A percentile compares a stretch with the other conserved stretches of the same genome.
Conservation (phyloP, 1,140 invertebrate genomes). For the Lutraria rhynchaena region DNA sequence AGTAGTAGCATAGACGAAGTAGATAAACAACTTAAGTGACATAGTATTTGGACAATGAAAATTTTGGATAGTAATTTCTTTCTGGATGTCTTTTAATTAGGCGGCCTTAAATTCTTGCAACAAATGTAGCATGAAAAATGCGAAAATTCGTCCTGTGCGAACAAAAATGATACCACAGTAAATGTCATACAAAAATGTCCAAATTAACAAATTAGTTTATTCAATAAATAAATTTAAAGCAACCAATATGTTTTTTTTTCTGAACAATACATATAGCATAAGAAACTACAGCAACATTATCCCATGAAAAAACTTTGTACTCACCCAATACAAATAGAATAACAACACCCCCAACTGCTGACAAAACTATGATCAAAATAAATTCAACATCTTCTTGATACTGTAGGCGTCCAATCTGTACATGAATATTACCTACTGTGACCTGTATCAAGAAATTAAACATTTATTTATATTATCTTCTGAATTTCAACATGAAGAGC, state of each 20-base stretch:
- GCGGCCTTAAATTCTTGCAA: too few species aligned
- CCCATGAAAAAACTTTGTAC: background rate
- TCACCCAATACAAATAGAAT: constrained; percentile 19
- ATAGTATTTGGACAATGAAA: too few species aligned
- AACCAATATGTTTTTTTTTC: too few species aligned
- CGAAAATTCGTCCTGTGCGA: too few species aligned
- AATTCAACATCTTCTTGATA: constrained; percentile 6
- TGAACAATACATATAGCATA: background rate
- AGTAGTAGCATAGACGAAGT: too few species aligned
- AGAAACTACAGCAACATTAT: background rate
- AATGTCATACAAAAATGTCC: background rate
- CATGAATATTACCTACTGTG: constrained; percentile 8
- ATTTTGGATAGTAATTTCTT: too few species aligned
- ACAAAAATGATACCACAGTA: background rate
- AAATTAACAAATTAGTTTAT: background rate
- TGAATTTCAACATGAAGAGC: background rate
- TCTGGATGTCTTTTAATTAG: too few species aligned
- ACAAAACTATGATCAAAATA: constrained; percentile 9
- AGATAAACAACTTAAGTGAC: too few species aligned
- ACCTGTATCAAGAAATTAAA: constrained; percentile 4
- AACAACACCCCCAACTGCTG: background rate
- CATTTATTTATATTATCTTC: background rate
- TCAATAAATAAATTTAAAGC: background rate
- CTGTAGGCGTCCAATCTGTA: background rate
- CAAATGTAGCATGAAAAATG: too few species aligned